Evolutionary conservation across 2,888 invertebrate genomes (phyloP).

Genomic region (Agrochola circellaris): DNA sequence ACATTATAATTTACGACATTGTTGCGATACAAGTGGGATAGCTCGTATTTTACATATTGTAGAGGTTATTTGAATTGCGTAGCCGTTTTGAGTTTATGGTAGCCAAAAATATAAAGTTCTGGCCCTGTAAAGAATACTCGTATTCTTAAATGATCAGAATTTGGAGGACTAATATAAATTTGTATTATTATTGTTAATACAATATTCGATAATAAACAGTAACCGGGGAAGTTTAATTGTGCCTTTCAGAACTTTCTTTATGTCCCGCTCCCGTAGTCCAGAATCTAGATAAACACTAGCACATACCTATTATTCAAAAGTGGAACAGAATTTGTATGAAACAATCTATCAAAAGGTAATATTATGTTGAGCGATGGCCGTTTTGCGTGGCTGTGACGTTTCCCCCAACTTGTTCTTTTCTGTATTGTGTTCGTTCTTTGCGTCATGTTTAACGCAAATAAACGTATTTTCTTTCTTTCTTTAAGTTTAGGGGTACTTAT

Average conservation of each 20-base stretch:
- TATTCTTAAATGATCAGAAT: background rate
- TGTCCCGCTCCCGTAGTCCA: background rate
- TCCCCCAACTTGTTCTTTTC: too few species aligned
- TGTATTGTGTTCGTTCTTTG: too few species aligned
- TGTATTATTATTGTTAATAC: background rate
- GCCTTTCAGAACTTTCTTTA: background rate
- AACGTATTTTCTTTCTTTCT: too few species aligned
- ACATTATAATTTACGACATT: conserved; percentile 25
- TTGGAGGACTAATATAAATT: background rate
- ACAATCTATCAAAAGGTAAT: background rate
- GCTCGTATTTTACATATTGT: conserved; percentile 37
- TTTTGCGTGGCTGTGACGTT: too few species aligned
- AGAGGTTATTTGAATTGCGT: conserved; percentile 36
- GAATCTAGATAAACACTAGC: background rate
- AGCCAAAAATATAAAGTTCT: background rate
- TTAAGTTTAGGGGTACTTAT: background rate
- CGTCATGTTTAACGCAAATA: too few species aligned
- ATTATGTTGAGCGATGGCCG: too few species aligned
- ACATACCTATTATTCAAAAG: background rate
- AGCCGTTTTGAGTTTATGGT: conserved; percentile 4
- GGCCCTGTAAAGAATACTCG: background rate
- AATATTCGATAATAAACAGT: background rate
- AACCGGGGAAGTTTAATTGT: background rate
- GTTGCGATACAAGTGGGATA: conserved; percentile 37
- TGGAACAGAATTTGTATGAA: background rate